A percentile compares a stretch with the other conserved stretches of the same genome.
phyloP scores from a whole-genome alignment of 2,888 invertebrate species.

The Bursaphelenchus okinawaensis region DNA sequence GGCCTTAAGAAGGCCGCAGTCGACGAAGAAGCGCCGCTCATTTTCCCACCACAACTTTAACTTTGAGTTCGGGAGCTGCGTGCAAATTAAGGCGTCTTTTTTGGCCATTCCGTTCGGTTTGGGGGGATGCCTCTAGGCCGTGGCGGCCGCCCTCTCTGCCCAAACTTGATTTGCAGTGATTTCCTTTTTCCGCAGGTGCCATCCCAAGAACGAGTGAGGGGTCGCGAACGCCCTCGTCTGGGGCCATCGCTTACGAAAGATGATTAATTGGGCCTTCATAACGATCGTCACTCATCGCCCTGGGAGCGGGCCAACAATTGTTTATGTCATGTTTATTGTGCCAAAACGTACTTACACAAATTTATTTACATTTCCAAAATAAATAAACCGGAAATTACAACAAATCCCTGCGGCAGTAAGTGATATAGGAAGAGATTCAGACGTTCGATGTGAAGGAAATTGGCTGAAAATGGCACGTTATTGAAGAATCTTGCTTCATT shows the following conservation, averaged over 20 bases:
- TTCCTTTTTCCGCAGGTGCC: background rate
- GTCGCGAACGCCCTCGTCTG: background rate
- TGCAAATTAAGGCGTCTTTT: background rate
- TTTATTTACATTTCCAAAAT: background rate
- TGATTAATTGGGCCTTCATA: background rate
- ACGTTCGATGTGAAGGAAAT: conserved; percentile 32
- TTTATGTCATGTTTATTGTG: background rate
- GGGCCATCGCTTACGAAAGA: background rate
- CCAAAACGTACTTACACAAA: background rate
- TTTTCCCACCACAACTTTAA: background rate
- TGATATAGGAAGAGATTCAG: conserved; percentile 13
- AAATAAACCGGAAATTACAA: background rate
- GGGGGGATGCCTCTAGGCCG: background rate
- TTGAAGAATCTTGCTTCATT: background rate
- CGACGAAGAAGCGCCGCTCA: background rate
- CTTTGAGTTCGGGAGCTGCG: background rate
- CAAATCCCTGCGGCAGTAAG: conserved; percentile 10
- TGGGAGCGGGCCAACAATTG: background rate
- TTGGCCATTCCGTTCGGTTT: background rate
- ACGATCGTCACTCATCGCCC: background rate
- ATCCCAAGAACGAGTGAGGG: background rate
- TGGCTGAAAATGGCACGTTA: conserved; percentile 10
- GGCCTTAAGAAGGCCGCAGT: background rate
- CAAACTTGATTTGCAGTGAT: background rate
- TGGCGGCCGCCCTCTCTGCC: background rate